A percentile compares a stretch with the other conserved stretches of the same genome.
Conservation (phyloP, 2,888 invertebrate species). For the Clitarchus hookeri region DNA sequence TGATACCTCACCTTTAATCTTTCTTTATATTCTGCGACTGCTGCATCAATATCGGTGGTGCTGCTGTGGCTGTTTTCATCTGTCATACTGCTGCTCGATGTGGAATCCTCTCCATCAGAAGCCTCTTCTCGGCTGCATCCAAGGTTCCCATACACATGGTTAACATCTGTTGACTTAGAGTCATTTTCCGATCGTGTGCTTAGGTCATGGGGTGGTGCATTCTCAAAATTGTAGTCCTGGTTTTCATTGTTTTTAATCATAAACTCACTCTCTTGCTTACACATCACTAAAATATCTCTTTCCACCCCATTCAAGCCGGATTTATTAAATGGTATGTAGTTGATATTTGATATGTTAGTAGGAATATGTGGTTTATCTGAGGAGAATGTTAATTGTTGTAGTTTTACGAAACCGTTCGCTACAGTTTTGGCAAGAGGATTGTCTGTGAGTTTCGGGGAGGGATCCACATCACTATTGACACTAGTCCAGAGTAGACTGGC, state of each 20-base stretch:
- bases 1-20: conserved; percentile 63
- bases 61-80: conserved; percentile 59
- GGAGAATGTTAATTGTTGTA: neutral
- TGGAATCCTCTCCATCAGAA: conserved; percentile 49
- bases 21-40: conserved; percentile 76
- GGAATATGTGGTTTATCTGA: neutral
- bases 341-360: neutral
- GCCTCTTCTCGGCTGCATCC: conserved; percentile 43
- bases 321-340: neutral
- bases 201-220: neutral
- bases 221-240: neutral
- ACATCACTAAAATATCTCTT: conserved; percentile 11
- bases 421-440: neutral
- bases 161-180: neutral
- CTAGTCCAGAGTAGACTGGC: neutral
- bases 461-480: neutral
- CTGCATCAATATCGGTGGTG: conserved; percentile 77
- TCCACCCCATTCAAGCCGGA: neutral
- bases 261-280: neutral
- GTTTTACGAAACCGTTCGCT: neutral
- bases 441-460: neutral
- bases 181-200: neutral
- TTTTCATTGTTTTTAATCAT: neutral
- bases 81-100: neutral
- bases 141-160: neutral